Percentiles rank a stretch among this genome's conserved stretches.
These are phyloP conservation scores for Ammodytes marinus DNA, from an alignment of 2,113 vertebrate genomes.

Conservation along the genomic window DNA sequence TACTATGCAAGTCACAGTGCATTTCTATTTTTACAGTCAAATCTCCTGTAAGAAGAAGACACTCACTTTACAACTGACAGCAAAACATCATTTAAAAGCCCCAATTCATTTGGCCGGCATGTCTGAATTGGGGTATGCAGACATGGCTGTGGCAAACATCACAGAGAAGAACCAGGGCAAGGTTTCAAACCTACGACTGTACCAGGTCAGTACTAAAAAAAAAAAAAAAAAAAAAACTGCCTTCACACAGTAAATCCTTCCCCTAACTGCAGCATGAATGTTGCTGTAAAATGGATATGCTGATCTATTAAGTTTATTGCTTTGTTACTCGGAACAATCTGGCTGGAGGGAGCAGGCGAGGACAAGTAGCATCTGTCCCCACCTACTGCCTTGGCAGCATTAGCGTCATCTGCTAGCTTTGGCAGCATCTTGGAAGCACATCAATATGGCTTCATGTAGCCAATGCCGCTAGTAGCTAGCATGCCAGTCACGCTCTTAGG, in stretches of 20 bases:
- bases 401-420: constrained; percentile 85
- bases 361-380: constrained; percentile 89
- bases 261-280: constrained; percentile 76
- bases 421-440: constrained; percentile 85
- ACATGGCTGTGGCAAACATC: constrained; percentile 12
- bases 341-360: constrained; percentile 79
- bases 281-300: constrained; percentile 78
- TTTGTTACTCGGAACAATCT: constrained; percentile 85
- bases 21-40: constrained; percentile 21
- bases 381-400: constrained; percentile 87
- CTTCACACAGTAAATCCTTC: constrained; percentile 59
- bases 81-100: background rate
- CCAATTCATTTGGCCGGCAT: constrained; percentile 7
- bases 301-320: constrained; percentile 83
- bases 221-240: background rate
- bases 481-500: constrained; percentile 85
- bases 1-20: background rate
- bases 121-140: background rate
- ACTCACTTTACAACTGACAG: constrained; percentile 30
- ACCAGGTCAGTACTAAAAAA: constrained; percentile 1
- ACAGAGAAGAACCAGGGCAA: background rate
- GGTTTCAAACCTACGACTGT: background rate
- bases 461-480: constrained; percentile 80
- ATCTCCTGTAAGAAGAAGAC: constrained; percentile 16
- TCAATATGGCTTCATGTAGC: constrained; percentile 87